A percentile compares a stretch with the other conserved stretches of the same genome.
phyloP scores from a whole-genome alignment of 1,140 invertebrate species.

The Sesamia nonagrioides region DNA sequence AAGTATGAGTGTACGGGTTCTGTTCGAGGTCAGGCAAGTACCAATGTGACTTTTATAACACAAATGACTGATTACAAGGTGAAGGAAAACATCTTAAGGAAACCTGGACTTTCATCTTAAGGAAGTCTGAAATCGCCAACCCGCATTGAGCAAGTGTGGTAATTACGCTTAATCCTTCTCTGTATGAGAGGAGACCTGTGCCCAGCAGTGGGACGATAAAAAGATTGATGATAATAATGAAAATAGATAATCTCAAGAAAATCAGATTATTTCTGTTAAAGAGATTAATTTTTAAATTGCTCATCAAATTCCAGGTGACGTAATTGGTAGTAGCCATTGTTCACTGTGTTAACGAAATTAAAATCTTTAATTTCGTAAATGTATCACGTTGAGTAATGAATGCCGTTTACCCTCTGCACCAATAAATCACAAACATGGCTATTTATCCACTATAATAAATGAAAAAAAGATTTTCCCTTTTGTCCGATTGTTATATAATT shows the following conservation, averaged over 20 bases:
- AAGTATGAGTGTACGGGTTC: too few relatives aligned
- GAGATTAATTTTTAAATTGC: constrained; percentile 8
- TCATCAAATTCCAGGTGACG: constrained; percentile 3
- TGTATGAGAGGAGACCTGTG: too few relatives aligned
- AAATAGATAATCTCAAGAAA: not conserved
- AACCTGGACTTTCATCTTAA: too few relatives aligned
- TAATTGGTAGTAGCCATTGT: constrained; percentile 18
- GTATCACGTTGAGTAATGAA: constrained; percentile 19
- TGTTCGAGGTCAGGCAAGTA: too few relatives aligned
- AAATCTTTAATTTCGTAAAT: constrained; percentile 41
- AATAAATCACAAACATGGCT: constrained; percentile 27
- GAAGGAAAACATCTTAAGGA: too few relatives aligned
- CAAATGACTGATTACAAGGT: too few relatives aligned
- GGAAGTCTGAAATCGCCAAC: too few relatives aligned
- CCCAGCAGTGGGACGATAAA: too few relatives aligned
- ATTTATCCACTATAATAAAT: not conserved
- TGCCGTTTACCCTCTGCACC: not conserved
- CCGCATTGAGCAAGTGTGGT: too few relatives aligned
- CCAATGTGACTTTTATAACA: too few relatives aligned
- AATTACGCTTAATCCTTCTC: too few relatives aligned
- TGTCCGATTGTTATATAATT: not conserved
- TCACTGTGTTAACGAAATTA: constrained; percentile 6
- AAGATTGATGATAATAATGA: too few relatives aligned
- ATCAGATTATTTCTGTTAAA: constrained; percentile 2
- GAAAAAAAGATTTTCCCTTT: not conserved